These are phyloP conservation scores for Drosophila prostipennis DNA, from an alignment of 2,888 invertebrate genomes.

Conservation along the genomic window DNA sequence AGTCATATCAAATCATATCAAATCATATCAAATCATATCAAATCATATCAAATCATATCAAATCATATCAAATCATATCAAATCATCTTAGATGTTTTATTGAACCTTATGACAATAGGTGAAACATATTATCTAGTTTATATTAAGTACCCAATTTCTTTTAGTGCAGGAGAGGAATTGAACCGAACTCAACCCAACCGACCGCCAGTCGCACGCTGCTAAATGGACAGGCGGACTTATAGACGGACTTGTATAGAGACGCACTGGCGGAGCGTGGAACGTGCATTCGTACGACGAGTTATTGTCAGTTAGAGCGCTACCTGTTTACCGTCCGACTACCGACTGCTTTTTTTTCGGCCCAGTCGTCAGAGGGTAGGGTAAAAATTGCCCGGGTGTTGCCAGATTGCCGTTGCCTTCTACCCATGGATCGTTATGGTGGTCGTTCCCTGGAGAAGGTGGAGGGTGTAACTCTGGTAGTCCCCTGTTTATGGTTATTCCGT, in stretches of 20 bases:
- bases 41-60: too few species aligned
- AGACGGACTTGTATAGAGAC: conserved; percentile 30
- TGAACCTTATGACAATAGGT: too few species aligned
- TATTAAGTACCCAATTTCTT: background rate
- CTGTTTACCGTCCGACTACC: conserved; percentile 75
- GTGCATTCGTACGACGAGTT: conserved; percentile 78
- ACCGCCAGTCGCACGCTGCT: conserved; percentile 76
- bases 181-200: conserved; percentile 52
- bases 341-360: conserved; percentile 40
- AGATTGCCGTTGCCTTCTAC: conserved; percentile 51
- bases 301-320: conserved; percentile 80
- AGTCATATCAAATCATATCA: too few species aligned
- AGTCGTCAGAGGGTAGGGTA: conserved; percentile 49
- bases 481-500: conserved; percentile 30
- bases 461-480: conserved; percentile 50
- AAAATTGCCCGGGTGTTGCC: conserved; percentile 57
- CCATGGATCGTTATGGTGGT: conserved; percentile 13
- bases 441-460: conserved; percentile 8
- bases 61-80: too few species aligned
- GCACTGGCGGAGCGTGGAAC: conserved; percentile 56
- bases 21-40: too few species aligned
- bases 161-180: conserved; percentile 26
- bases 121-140: too few species aligned
- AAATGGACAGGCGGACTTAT: conserved; percentile 53
- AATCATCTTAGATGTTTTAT: too few species aligned